Evolutionary conservation across 2,113 vertebrate species (phyloP), one percentile per base, ranked within the genome.

Genomic region (Globicephala melas): DNA sequence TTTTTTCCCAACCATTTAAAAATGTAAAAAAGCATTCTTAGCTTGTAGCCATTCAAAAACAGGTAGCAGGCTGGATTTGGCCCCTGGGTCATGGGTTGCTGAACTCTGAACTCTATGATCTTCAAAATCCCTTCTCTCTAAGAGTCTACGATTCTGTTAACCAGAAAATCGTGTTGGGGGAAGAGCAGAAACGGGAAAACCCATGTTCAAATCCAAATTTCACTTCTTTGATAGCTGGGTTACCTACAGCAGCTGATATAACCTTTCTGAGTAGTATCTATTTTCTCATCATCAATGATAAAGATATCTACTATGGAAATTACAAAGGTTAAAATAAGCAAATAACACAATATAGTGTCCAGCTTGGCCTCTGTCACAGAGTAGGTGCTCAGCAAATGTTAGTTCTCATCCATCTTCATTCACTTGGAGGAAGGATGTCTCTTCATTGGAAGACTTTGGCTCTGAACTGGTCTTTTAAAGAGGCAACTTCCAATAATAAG

Each of bases 401-500:
- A 18, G 28, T 55, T 62, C 20, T 63, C 79, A 60, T 17, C 13
- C 25, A 68, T 21, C 1, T 28, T 44, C n/a, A 82, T 17, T 5
- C 55, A 38, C 87, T 41, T 33, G 12, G 3, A 87, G 31, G 15
- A 60, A 83, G 5, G 25, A 18, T 67, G 11, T 25, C 58, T 44
- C 38, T 20, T 85, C 77, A 25, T 0, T 53, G 58, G 53, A 83
- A 93, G 44, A 55, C 31, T 73, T 6, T 83, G 38, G 6, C 62
- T 90, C 28, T 67, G 58, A 87, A 84, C 14, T 6, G 20, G 65
- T 17, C 68, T 81, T 76, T 58, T 50, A 80, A 65, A 71, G 50
- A 38, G 53, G 47, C 47, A 55, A 38, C 79, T 94, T 89, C 44
- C 20, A 84, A 20, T 88, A 87, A 85, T n/a, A 77, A 84, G 70